Conservation (phyloP, 2,797 vertebrate species). For the Enteromius trimaculatus region DNA sequence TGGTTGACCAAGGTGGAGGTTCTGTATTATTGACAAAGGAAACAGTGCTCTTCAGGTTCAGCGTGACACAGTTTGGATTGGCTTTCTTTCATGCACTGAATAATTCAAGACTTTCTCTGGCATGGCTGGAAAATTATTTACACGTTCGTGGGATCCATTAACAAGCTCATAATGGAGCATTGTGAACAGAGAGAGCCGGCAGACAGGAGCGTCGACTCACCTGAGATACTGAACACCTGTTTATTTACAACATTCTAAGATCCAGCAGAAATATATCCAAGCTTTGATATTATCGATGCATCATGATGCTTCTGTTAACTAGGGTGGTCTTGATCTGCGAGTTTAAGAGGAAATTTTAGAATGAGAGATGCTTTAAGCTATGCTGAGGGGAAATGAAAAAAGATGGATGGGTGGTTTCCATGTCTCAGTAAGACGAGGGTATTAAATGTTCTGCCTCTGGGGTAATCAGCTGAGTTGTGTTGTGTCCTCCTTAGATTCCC, state of each 20-base stretch:
- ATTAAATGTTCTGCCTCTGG: slow-evolving; percentile 27
- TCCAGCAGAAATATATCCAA: background rate
- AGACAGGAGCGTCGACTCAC: slow-evolving; percentile 36
- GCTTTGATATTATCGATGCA: background rate
- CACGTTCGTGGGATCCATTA: slow-evolving; percentile 73
- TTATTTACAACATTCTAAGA: slow-evolving; percentile 59
- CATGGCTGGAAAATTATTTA: slow-evolving; percentile 76
- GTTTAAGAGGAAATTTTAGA: background rate
- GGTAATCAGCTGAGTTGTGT: slow-evolving; percentile 33
- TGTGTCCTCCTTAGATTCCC: slow-evolving; percentile 23
- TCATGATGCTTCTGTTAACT: background rate
- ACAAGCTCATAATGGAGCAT: slow-evolving; percentile 61
- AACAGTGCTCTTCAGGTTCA: slow-evolving; percentile 12
- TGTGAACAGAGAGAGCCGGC: background rate
- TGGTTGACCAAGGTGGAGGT: slow-evolving; percentile 13
- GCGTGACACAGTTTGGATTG: slow-evolving; percentile 67
- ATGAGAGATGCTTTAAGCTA: background rate
- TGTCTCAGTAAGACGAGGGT: slow-evolving; percentile 20
- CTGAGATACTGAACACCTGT: slow-evolving; percentile 67
- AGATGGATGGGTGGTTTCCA: slow-evolving; percentile 1
- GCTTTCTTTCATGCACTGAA: slow-evolving; percentile 73
- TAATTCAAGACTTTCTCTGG: slow-evolving; percentile 76
- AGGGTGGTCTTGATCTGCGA: background rate
- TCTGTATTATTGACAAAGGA: slow-evolving; percentile 39
- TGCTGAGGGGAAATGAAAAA: slow-evolving; percentile 21